Evolutionary conservation across 2,113 vertebrate species (phyloP).

Genomic region (Paraplagusia blochii): DNA sequence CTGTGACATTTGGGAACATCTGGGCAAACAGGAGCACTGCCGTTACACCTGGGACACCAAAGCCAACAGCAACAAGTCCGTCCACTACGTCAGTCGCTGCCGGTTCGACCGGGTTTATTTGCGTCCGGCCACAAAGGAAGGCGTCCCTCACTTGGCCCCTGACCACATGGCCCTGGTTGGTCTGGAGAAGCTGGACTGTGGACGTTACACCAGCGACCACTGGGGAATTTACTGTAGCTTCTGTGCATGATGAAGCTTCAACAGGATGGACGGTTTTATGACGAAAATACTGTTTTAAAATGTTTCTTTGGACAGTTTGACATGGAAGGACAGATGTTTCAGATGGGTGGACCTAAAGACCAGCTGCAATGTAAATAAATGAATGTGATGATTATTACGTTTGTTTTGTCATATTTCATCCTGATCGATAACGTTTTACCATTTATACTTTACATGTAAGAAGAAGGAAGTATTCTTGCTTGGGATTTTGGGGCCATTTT

Average conservation of each 20-base stretch:
- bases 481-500: no score
- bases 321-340: no score
- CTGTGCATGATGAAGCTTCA: slow-evolving; percentile 2
- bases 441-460: no score
- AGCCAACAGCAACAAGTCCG: slow-evolving; percentile 82
- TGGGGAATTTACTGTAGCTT: slow-evolving; percentile 92
- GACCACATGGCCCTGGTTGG: slow-evolving; percentile 87
- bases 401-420: no score
- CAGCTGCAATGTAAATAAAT: no score
- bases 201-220: slow-evolving; percentile 90
- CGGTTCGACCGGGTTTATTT: slow-evolving; percentile 90
- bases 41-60: slow-evolving; percentile 94
- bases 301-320: no score
- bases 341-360: no score
- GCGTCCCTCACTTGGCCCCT: slow-evolving; percentile 69
- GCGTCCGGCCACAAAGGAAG: slow-evolving; percentile 63
- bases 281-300: no score
- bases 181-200: slow-evolving; percentile 90
- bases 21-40: slow-evolving; percentile 87
- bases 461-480: no score
- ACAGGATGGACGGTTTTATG: no score
- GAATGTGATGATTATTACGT: no score
- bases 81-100: slow-evolving; percentile 70
- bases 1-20: slow-evolving; percentile 86
- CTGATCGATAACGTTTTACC: no score